A percentile compares a stretch with the other conserved stretches of the same genome.
Evolutionary conservation across 2,888 invertebrate genomes (phyloP).

Genomic region (Phalera bucephala): DNA sequence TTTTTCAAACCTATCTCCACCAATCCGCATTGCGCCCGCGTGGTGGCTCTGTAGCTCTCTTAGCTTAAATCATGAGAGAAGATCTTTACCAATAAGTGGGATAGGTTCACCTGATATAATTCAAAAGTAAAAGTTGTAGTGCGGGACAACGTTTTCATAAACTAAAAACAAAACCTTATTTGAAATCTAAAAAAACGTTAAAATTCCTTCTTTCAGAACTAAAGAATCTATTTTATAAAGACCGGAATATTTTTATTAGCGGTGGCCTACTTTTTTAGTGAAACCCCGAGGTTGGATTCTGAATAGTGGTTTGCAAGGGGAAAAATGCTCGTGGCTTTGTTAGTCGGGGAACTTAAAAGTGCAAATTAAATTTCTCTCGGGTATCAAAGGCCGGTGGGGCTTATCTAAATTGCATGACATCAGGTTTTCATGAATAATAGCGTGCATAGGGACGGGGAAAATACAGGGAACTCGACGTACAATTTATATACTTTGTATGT

Average conservation of each 20-base stretch:
- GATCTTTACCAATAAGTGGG: no score
- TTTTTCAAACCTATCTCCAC: no score
- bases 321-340: constrained; percentile 38
- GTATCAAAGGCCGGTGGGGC: constrained; percentile 45
- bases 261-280: constrained; percentile 11
- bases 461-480: constrained; percentile 24
- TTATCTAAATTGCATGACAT: constrained; percentile 65
- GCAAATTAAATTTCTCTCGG: constrained; percentile 64
- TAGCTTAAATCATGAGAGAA: no score
- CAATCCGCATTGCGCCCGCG: no score
- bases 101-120: no score
- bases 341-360: constrained; percentile 49
- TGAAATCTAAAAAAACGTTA: no score
- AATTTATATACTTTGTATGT: constrained; percentile 26
- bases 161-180: no score
- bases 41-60: no score
- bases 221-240: constrained; percentile 17
- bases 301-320: constrained; percentile 31
- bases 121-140: no score
- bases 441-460: constrained; percentile 26
- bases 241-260: constrained; percentile 4
- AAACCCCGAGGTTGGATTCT: constrained; percentile 20
- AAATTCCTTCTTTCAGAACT: constrained; percentile 6
- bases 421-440: constrained; percentile 62
- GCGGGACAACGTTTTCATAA: no score